Conservation (phyloP, 2,888 invertebrate species). For the Drosophila pseudotalamancana region DNA sequence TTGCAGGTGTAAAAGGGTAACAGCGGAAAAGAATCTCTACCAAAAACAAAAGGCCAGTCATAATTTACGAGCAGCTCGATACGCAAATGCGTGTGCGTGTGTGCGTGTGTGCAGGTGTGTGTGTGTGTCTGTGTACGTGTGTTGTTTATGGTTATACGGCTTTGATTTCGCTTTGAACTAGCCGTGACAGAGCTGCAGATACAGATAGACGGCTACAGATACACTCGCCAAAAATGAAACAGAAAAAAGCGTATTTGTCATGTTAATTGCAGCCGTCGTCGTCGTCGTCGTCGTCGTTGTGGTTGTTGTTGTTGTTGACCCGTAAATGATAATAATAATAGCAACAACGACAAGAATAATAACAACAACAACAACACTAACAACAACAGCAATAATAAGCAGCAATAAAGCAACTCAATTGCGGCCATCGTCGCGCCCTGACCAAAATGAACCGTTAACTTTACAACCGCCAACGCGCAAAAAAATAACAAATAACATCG, state of each 20-base stretch:
- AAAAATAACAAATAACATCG: background rate
- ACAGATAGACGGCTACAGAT: conserved; percentile 11
- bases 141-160: conserved; percentile 69
- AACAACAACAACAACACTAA: conserved; percentile 19
- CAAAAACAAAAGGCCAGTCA: conserved; percentile 48
- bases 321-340: conserved; percentile 21
- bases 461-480: conserved; percentile 47
- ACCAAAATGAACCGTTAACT: conserved; percentile 34
- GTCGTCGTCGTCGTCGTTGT: background rate
- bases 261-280: conserved; percentile 36
- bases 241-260: conserved; percentile 36
- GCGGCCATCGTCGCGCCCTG: conserved; percentile 37
- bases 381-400: conserved; percentile 37
- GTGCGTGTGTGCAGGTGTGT: conserved; percentile 8
- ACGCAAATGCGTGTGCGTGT: conserved; percentile 38
- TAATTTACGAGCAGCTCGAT: conserved; percentile 57
- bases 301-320: conserved; percentile 13
- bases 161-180: conserved; percentile 73
- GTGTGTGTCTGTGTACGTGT: conserved; percentile 9
- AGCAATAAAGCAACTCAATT: conserved; percentile 42
- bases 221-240: conserved; percentile 7
- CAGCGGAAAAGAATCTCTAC: conserved; percentile 67
- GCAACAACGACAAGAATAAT: conserved; percentile 16
- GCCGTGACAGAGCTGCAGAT: conserved; percentile 40
- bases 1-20: conserved; percentile 11